Percentiles rank a stretch among this genome's conserved stretches.
Conservation (phyloP, 2,113 vertebrate genomes). For the Mormyrus iriodes region DNA sequence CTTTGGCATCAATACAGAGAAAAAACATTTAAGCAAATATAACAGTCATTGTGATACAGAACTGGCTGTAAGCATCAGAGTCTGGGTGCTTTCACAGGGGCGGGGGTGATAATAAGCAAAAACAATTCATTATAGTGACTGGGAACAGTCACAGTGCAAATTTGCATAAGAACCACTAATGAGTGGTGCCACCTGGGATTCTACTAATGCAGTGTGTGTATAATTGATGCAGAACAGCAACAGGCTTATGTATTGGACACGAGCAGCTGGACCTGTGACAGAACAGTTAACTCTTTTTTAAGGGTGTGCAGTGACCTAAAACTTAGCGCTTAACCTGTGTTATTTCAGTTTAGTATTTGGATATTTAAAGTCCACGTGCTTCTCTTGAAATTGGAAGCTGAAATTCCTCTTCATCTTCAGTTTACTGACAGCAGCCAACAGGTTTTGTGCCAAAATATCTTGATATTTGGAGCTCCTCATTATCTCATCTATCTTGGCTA, state of each 20-base stretch:
- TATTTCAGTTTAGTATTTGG: neutral
- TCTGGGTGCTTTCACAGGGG: neutral
- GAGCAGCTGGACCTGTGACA: neutral
- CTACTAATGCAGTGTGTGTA: neutral
- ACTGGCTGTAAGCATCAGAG: neutral
- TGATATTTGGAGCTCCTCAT: neutral
- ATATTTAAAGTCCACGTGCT: neutral
- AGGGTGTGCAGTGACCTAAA: neutral
- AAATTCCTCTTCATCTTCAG: neutral
- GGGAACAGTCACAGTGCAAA: neutral
- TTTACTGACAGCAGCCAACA: neutral
- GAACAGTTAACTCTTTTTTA: neutral
- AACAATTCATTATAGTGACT: neutral
- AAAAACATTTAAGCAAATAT: neutral
- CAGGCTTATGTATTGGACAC: neutral
- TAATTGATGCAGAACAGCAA: neutral
- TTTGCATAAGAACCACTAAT: neutral
- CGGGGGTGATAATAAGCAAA: neutral
- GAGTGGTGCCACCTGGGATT: neutral
- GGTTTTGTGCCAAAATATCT: neutral
- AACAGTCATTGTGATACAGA: neutral
- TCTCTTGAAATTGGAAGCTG: neutral
- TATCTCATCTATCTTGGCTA: neutral
- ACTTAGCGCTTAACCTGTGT: neutral
- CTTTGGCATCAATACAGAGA: neutral